A percentile compares a stretch with the other conserved stretches of the same genome.
phyloP scores from a whole-genome alignment of 2,113 vertebrate species.

The Erinaceus europaeus region DNA sequence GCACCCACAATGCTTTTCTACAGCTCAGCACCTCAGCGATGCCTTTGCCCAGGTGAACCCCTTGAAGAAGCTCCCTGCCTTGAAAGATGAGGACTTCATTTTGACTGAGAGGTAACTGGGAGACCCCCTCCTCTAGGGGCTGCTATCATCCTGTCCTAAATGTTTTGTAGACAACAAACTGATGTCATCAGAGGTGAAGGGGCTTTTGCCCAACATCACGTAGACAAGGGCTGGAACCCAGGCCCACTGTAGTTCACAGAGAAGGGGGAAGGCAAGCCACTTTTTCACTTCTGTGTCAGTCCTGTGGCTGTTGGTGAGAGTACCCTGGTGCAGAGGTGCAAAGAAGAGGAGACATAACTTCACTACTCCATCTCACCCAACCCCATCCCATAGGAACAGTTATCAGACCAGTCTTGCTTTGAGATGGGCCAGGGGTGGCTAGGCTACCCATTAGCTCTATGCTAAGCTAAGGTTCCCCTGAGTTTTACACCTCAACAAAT shows the following conservation, averaged over 20 bases:
- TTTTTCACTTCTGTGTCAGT: background rate
- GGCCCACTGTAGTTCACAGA: background rate
- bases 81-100: conserved; percentile 90
- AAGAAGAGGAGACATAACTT: background rate
- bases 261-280: background rate
- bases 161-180: background rate
- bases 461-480: background rate
- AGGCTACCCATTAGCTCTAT: background rate
- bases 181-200: background rate
- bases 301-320: background rate
- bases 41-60: conserved; percentile 85
- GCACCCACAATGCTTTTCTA: background rate
- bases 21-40: conserved; percentile 87
- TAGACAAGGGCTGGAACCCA: background rate
- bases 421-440: background rate
- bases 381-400: background rate
- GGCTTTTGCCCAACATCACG: background rate
- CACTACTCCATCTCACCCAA: background rate
- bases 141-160: background rate
- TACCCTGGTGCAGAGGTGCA: background rate
- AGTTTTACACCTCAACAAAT: background rate
- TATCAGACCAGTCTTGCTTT: background rate
- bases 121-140: no score
- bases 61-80: conserved; percentile 86
- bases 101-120: conserved; percentile 88